Evolutionary conservation across 2,797 vertebrate genomes (phyloP).

Genomic region (Ctenochaetus hawaiiensis): DNA sequence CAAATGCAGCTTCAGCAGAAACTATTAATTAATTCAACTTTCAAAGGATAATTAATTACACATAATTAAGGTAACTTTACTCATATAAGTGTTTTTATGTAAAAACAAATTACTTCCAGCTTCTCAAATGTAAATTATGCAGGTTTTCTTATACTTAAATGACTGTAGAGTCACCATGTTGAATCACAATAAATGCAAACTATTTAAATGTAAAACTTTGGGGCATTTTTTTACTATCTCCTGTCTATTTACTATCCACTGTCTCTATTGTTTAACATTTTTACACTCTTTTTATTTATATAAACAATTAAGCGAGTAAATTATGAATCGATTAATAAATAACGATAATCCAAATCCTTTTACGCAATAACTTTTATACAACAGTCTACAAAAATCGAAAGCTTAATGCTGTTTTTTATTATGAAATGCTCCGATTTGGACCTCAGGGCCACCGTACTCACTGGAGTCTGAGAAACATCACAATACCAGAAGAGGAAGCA

Average conservation of each 20-base stretch:
- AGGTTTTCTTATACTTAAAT: background rate
- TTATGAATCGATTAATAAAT: background rate
- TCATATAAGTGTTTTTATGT: background rate
- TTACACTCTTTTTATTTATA: too few species aligned
- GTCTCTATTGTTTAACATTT: too few species aligned
- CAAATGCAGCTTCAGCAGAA: background rate
- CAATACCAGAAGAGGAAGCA: conserved; percentile 19
- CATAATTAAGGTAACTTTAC: too few species aligned
- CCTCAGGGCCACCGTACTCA: background rate
- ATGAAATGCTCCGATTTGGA: background rate
- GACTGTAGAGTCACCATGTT: background rate
- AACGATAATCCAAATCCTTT: background rate
- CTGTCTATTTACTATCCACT: too few species aligned
- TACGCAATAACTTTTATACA: background rate
- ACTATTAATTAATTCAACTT: background rate
- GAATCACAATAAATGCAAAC: too few species aligned
- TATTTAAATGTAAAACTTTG: too few species aligned
- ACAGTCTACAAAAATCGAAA: background rate
- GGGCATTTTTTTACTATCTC: too few species aligned
- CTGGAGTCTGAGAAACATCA: background rate
- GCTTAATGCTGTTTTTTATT: too few species aligned
- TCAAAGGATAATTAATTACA: too few species aligned
- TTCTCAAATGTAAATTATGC: background rate
- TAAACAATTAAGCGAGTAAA: background rate
- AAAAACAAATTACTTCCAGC: background rate